phyloP scores from a whole-genome alignment of 2,888 invertebrate genomes.

The Agrilus cyanescens region DNA sequence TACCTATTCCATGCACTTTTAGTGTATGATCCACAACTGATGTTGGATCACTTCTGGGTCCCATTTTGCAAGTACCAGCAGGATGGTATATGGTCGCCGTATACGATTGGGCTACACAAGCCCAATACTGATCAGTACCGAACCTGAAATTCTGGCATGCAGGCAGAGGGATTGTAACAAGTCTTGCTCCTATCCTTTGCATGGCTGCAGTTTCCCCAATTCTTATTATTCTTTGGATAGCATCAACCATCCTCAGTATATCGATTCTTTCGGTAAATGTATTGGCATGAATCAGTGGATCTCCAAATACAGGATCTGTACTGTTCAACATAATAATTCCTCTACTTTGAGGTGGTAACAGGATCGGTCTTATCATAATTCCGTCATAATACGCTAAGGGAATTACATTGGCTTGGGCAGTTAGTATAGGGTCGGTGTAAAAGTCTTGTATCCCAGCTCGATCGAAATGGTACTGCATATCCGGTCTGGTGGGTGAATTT shows the following conservation, averaged over 20 bases:
- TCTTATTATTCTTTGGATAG: constrained; percentile 45
- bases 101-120: constrained; percentile 50
- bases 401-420: constrained; percentile 31
- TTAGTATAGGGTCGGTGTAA: constrained; percentile 41
- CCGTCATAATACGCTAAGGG: constrained; percentile 53
- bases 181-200: constrained; percentile 41
- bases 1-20: constrained; percentile 48
- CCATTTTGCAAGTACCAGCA: constrained; percentile 60
- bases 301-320: constrained; percentile 58
- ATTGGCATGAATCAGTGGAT: constrained; percentile 61
- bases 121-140: constrained; percentile 54
- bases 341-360: constrained; percentile 51
- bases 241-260: constrained; percentile 46
- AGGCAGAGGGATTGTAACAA: constrained; percentile 45
- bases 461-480: constrained; percentile 56
- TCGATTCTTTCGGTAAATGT: constrained; percentile 55
- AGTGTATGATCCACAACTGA: constrained; percentile 56
- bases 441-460: constrained; percentile 45
- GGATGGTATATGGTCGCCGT: constrained; percentile 61
- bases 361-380: constrained; percentile 47
- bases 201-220: constrained; percentile 50
- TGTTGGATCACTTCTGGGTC: constrained; percentile 44
- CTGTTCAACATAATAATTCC: constrained; percentile 50
- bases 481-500: constrained; percentile 40
- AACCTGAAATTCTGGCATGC: constrained; percentile 45